Conservation (phyloP, 1,140 invertebrate genomes). For the Megalopta genalis region DNA sequence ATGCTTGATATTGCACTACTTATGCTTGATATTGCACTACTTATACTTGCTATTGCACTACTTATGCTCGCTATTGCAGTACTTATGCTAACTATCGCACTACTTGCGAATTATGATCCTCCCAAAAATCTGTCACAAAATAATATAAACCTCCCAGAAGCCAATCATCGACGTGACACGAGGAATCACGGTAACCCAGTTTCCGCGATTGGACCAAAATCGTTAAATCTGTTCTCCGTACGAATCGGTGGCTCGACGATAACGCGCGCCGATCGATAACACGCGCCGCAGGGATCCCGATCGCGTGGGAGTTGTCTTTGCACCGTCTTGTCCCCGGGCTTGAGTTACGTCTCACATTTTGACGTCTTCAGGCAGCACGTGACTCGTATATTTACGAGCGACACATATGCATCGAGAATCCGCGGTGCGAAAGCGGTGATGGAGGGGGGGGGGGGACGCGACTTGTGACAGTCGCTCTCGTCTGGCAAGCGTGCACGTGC, state of each 20-base stretch:
- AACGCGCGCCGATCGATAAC: too few species aligned
- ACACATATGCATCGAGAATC: conserved; percentile 57
- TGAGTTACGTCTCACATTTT: conserved; percentile 70
- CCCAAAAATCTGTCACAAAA: too few species aligned
- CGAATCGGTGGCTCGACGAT: background rate
- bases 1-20: too few species aligned
- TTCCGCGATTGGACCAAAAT: background rate
- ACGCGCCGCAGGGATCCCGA: too few species aligned
- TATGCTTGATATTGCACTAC: too few species aligned
- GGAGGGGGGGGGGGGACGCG: conserved; percentile 11
- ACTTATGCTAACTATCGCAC: too few species aligned
- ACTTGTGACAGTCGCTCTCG: conserved; percentile 8
- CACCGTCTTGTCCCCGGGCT: conserved; percentile 40
- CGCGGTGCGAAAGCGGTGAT: conserved; percentile 5
- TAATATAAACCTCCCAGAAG: too few species aligned
- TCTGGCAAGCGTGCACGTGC: conserved; percentile 31
- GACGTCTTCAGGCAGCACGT: conserved; percentile 74
- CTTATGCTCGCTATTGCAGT: too few species aligned
- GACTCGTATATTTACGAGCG: conserved; percentile 77
- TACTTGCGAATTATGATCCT: too few species aligned
- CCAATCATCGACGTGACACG: too few species aligned
- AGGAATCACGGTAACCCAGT: background rate
- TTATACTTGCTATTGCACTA: too few species aligned
- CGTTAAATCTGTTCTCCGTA: too few species aligned
- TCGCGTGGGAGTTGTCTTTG: conserved; percentile 55